phyloP scores from a whole-genome alignment of 2,797 vertebrate species.

The Apogon hyalosoma region DNA sequence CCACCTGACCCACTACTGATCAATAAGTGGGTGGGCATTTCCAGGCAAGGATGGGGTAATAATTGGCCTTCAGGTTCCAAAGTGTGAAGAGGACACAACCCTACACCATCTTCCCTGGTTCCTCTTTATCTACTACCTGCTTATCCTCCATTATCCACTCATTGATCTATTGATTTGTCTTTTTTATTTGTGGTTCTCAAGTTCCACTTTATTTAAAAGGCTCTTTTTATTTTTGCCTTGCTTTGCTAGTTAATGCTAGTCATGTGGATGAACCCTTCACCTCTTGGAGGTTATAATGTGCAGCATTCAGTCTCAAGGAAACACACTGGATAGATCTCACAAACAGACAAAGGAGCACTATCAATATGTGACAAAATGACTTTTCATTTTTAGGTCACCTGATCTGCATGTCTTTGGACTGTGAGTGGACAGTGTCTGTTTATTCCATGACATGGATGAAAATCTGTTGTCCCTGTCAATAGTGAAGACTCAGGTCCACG shows the following conservation, averaged over 20 bases:
- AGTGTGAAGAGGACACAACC: slow-evolving; percentile 46
- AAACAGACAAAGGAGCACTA: neutral
- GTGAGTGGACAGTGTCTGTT: neutral
- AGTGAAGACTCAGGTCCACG: too few relatives aligned
- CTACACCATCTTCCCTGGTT: slow-evolving; percentile 12
- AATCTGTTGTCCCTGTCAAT: too few relatives aligned
- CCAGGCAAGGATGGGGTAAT: slow-evolving; percentile 59
- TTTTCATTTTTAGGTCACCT: slow-evolving; percentile 12
- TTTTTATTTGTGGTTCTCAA: slow-evolving; percentile 4
- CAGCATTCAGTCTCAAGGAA: neutral
- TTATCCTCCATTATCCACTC: slow-evolving; percentile 31
- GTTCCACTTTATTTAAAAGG: slow-evolving; percentile 14
- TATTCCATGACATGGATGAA: neutral
- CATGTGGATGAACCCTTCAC: too few relatives aligned
- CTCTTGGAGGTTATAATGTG: neutral
- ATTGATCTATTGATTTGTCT: slow-evolving; percentile 60
- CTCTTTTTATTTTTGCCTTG: neutral
- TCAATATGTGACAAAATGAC: slow-evolving; percentile 1
- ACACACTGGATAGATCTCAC: neutral
- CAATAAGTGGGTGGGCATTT: slow-evolving; percentile 65
- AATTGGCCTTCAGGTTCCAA: slow-evolving; percentile 57
- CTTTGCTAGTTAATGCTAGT: neutral
- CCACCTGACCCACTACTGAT: slow-evolving; percentile 72
- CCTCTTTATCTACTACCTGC: slow-evolving; percentile 37
- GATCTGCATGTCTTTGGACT: neutral